Conservation (phyloP, 1,140 invertebrate species). For the Drosophila novamexicana region DNA sequence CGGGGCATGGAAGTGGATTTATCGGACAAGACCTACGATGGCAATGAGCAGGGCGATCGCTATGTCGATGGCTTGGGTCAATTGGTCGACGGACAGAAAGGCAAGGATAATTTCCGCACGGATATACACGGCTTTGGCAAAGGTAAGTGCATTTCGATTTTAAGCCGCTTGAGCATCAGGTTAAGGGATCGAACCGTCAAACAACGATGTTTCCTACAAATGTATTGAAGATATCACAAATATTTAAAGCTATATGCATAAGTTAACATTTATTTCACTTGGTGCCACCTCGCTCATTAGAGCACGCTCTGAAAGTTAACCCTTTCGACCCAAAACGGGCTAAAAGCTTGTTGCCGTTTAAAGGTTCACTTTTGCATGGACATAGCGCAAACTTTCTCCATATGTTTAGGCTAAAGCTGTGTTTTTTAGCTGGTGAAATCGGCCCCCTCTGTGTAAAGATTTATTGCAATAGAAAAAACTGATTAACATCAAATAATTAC, state of each 20-base stretch:
- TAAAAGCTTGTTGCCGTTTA: conserved; percentile 17
- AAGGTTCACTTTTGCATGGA: conserved; percentile 12
- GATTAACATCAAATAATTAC: conserved; percentile 84
- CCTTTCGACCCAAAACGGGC: background rate
- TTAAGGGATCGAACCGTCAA: too few species aligned
- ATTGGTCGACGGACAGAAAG: conserved; percentile 94
- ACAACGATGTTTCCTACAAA: too few species aligned
- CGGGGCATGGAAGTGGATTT: conserved; percentile 94
- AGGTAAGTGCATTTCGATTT: conserved; percentile 85
- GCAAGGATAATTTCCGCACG: conserved; percentile 92
- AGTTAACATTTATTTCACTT: conserved; percentile 10
- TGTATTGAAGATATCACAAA: background rate
- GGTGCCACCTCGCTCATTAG: conserved; percentile 22
- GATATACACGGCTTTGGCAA: conserved; percentile 89
- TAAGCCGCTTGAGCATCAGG: too few species aligned
- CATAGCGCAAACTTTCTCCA: conserved; percentile 46
- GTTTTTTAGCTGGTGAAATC: conserved; percentile 10
- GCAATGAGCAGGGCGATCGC: conserved; percentile 90
- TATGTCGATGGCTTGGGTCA: conserved; percentile 95
- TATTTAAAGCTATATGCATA: background rate
- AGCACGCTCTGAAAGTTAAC: conserved; percentile 3
- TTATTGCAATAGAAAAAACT: conserved; percentile 70
- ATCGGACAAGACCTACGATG: conserved; percentile 97
- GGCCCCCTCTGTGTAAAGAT: conserved; percentile 37
- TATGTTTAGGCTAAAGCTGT: conserved; percentile 30